A percentile compares a stretch with the other conserved stretches of the same genome.
Evolutionary conservation across 1,140 invertebrate genomes (phyloP).

Genomic region (Metopolophium dirhodum): DNA sequence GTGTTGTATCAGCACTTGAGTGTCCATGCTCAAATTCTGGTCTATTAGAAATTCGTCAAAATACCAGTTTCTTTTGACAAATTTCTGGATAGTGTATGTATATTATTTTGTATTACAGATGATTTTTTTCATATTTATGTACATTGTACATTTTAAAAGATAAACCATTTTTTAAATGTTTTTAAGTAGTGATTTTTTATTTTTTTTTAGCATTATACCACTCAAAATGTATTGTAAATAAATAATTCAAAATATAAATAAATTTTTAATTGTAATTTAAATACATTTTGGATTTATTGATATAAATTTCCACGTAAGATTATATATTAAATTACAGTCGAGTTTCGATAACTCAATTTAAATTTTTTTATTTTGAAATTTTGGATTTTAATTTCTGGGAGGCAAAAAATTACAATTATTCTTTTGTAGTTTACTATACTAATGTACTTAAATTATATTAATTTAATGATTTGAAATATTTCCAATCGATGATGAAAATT

Average conservation of each 20-base stretch:
- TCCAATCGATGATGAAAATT: too few relatives aligned
- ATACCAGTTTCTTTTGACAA: neutral
- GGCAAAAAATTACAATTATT: neutral
- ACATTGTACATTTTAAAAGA: too few relatives aligned
- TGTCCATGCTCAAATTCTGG: neutral
- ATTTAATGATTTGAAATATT: neutral
- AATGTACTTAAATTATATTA: neutral
- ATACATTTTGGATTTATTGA: neutral
- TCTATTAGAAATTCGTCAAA: neutral
- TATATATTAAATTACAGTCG: neutral
- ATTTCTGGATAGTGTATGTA: neutral
- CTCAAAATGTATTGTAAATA: neutral
- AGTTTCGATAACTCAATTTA: too few relatives aligned
- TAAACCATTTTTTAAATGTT: neutral
- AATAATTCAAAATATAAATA: neutral
- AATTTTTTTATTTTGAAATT: too few relatives aligned
- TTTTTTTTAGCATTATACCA: neutral
- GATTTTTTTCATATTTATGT: neutral
- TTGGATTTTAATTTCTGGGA: neutral
- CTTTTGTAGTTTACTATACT: neutral
- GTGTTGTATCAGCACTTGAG: neutral
- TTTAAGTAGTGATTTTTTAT: neutral
- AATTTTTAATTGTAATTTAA: neutral
- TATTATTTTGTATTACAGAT: neutral
- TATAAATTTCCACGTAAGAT: neutral